These are phyloP conservation scores for Erynnis tages DNA, from an alignment of 2,888 invertebrate species.

Conservation along the genomic window DNA sequence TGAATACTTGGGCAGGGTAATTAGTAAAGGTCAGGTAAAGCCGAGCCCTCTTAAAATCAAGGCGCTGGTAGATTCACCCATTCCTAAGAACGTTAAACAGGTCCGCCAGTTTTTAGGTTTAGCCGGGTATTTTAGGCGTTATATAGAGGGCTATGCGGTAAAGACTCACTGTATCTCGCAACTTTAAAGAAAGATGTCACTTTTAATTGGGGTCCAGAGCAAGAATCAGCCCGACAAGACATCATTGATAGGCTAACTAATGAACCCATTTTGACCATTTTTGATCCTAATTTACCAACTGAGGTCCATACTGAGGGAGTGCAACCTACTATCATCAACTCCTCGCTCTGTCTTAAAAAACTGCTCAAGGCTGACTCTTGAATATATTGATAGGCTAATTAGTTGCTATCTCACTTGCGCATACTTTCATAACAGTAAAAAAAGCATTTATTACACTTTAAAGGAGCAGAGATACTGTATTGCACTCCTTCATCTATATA, in stretches of 20 bases:
- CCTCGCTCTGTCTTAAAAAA: constrained; percentile 1
- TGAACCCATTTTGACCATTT: constrained; percentile 30
- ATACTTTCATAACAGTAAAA: no score
- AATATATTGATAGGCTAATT: no score
- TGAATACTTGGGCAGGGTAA: constrained; percentile 32
- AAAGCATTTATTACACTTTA: no score
- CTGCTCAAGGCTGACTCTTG: neutral
- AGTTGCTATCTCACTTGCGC: no score
- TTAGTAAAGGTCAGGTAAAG: constrained; percentile 31
- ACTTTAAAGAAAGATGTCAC: constrained; percentile 24
- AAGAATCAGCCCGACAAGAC: constrained; percentile 25
- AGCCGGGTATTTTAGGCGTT: constrained; percentile 32
- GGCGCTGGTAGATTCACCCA: constrained; percentile 22
- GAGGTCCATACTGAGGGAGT: constrained; percentile 26
- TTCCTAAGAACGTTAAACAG: constrained; percentile 26
- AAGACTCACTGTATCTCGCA: constrained; percentile 26
- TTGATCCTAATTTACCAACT: constrained; percentile 24
- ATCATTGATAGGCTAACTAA: constrained; percentile 23
- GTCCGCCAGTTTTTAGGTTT: constrained; percentile 31
- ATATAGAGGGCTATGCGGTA: constrained; percentile 25
- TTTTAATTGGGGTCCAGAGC: constrained; percentile 28
- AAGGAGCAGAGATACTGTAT: neutral
- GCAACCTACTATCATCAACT: neutral
- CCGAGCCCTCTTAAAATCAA: constrained; percentile 28
- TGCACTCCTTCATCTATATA: neutral